Base-by-base conservation (phyloP, 2,797 vertebrate genomes). In the Harpagifer antarcticus region DNA sequence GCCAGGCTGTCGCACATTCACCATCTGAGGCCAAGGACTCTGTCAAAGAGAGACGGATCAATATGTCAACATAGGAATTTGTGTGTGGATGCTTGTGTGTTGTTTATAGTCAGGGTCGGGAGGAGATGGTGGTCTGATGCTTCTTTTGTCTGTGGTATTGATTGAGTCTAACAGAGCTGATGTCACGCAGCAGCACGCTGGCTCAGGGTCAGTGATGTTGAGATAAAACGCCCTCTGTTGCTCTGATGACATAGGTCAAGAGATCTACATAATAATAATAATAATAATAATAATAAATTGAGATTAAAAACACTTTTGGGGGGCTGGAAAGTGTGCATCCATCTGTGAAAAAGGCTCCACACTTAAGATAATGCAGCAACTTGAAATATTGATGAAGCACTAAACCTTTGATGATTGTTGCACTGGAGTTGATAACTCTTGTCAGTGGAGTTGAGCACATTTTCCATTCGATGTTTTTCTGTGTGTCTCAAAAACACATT, bases 1-100 rank as follows among this genome's bases (percentile, higher is more conserved):
- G 74, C 47, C 50, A 9, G 20, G 45, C 37, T 61, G 59, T 71
- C 78, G 62, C 50, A 54, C 75, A 44, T 72, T 52, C 55, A 71
- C 56, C 78, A 68, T 66, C 68, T 48, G 47, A 62, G 76, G 73
- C 72, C 76, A 76, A 85, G 84, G 86, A 77, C 72, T 78, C 79
- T 68, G 71, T 87, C 72, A 76, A 43, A 72, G 42, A 60, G 58
- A 76, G 62, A 76, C 5, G 2, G 65, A 86, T 91, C 84, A 77
- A 81, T 84, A 61, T 63, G 74, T 83, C 80, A 74, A 19, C 12
- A 10, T 1, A 16, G 65, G 67, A 79, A 68, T 82, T 60, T 76
- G 70, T 69, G 64, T 70, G 70, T 44, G 43, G 27, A 31, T n/a
- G 27, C 75, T 62, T 74, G 54, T 72, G 54, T 73, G 73, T 54